Conservation (phyloP, 2,113 vertebrate species). For the Nyctereutes procyonoides region DNA sequence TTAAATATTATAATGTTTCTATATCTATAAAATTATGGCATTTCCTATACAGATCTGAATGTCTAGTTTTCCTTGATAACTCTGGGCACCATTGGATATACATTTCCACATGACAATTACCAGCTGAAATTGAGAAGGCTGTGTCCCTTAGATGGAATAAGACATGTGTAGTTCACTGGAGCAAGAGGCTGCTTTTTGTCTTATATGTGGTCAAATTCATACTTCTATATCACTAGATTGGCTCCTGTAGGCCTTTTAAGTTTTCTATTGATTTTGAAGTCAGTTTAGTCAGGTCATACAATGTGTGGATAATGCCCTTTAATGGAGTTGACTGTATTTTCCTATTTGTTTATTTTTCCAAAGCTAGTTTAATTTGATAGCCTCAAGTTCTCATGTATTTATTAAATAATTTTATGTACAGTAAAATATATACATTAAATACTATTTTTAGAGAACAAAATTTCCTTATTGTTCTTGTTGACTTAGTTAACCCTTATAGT, state of each 20-base stretch:
- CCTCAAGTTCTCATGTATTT: not conserved
- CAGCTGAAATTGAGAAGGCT: not conserved
- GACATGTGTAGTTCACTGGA: not conserved
- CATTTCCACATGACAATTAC: not conserved
- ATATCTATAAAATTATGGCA: not conserved
- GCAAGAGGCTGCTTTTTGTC: not conserved
- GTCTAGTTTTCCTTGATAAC: not conserved
- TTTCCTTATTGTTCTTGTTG: not conserved
- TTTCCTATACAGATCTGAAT: not conserved
- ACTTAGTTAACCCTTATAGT: not conserved
- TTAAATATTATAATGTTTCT: not conserved
- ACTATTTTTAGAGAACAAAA: slow-evolving; percentile 18
- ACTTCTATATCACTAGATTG: not conserved
- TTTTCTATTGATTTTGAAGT: not conserved
- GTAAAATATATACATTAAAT: not conserved
- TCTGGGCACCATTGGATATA: not conserved
- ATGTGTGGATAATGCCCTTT: not conserved
- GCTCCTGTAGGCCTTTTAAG: not conserved
- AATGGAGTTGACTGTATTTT: not conserved
- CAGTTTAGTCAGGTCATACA: not conserved
- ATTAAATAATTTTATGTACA: not conserved
- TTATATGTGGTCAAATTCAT: not conserved
- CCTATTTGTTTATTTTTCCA: not conserved
- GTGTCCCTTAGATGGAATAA: not conserved
- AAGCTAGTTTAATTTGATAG: not conserved